These are phyloP conservation scores for Drosophila neutralis DNA, from an alignment of 2,888 invertebrate species.

Conservation along the genomic window DNA sequence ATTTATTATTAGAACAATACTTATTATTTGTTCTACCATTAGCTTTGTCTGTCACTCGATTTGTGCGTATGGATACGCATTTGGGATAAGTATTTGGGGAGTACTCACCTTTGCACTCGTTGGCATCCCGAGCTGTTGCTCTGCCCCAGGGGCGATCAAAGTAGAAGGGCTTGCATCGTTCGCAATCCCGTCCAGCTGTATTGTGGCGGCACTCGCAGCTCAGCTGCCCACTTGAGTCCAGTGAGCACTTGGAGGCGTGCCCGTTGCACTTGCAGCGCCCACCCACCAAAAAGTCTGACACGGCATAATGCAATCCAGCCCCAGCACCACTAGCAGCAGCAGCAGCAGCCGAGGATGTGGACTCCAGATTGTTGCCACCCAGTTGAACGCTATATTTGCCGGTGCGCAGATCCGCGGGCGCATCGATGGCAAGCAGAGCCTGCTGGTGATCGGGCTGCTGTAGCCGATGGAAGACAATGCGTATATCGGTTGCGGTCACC, in stretches of 20 bases:
- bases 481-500: conserved; percentile 99
- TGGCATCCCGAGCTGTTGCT: conserved; percentile 97
- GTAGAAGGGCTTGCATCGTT: conserved; percentile 99
- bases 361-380: conserved; percentile 72
- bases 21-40: background rate
- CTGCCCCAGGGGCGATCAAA: conserved; percentile 99
- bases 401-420: conserved; percentile 41
- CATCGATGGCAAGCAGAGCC: conserved; percentile 59
- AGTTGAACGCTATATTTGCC: conserved; percentile 82
- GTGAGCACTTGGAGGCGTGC: conserved; percentile 96
- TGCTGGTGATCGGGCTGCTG: conserved; percentile 88
- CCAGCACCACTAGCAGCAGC: conserved; percentile 85
- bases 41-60: background rate
- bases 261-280: conserved; percentile 99
- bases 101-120: conserved; percentile 98
- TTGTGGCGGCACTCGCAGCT: conserved; percentile 99
- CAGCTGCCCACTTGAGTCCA: conserved; percentile 84
- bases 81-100: background rate
- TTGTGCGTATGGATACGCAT: background rate
- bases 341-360: conserved; percentile 46
- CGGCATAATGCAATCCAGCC: conserved; percentile 93
- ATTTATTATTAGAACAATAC: background rate
- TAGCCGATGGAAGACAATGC: conserved; percentile 95
- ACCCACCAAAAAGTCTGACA: conserved; percentile 98
- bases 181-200: conserved; percentile 99